phyloP scores from a whole-genome alignment of 2,113 vertebrate species.

The Syrmaticus mikado region DNA sequence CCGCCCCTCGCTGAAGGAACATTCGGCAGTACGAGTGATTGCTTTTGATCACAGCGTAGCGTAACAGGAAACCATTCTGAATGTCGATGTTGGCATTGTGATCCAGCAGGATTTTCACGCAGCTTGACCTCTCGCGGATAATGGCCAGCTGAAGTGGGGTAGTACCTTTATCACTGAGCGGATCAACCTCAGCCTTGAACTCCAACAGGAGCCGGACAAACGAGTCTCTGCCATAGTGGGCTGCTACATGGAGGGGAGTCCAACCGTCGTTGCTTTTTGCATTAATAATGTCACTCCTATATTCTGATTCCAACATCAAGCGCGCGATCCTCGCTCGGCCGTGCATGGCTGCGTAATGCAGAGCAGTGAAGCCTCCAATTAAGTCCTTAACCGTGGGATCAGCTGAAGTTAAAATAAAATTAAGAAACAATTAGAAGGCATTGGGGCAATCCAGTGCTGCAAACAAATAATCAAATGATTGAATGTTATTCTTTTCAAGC shows the following conservation, averaged over 20 bases:
- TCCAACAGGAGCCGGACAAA: constrained; percentile 96
- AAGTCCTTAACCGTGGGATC: constrained; percentile 98
- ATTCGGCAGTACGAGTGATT: constrained; percentile 98
- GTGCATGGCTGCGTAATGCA: constrained; percentile 98
- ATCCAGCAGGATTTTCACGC: constrained; percentile 97
- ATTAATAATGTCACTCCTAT: constrained; percentile 93
- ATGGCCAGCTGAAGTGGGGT: constrained; percentile 97
- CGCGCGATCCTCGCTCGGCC: constrained; percentile 95
- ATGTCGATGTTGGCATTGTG: constrained; percentile 98
- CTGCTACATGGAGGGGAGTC: constrained; percentile 97
- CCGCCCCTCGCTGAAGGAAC: constrained; percentile 97
- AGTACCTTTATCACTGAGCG: constrained; percentile 97
- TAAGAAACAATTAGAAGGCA: constrained; percentile 22
- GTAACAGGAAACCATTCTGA: constrained; percentile 96
- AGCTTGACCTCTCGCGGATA: constrained; percentile 96
- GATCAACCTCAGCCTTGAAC: constrained; percentile 97
- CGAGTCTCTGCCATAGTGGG: constrained; percentile 95
- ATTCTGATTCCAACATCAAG: constrained; percentile 94
- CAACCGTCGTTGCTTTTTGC: constrained; percentile 99
- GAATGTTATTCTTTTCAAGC: not conserved
- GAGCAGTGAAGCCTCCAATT: constrained; percentile 97
- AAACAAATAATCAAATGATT: not conserved
- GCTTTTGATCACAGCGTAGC: constrained; percentile 98
- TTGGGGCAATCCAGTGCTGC: not conserved
- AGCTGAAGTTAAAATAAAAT: constrained; percentile 79